Evolutionary conservation across 2,888 invertebrate species (phyloP).

Genomic region (Panzeria rudis): DNA sequence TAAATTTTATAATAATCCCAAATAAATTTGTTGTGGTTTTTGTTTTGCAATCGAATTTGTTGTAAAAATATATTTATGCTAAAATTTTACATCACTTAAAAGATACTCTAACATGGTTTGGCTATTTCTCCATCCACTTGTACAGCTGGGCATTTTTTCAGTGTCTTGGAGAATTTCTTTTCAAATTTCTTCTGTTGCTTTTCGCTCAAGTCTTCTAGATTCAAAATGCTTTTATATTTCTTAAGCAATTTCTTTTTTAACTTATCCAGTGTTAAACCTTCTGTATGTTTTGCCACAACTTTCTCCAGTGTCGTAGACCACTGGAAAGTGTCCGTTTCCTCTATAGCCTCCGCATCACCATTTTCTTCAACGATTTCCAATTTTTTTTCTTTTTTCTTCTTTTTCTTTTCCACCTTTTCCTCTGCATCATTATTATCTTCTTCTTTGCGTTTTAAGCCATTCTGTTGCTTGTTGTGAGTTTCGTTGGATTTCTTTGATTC

Average conservation of each 20-base stretch:
- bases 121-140: conserved; percentile 87
- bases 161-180: conserved; percentile 89
- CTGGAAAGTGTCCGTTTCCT: conserved; percentile 75
- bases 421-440: conserved; percentile 56
- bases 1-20: not conserved
- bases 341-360: not conserved
- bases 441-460: conserved; percentile 83
- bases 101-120: conserved; percentile 70
- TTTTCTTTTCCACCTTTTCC: conserved; percentile 48
- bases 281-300: conserved; percentile 82
- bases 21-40: conserved; percentile 52
- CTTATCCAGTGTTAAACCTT: conserved; percentile 89
- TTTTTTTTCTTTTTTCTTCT: conserved; percentile 28
- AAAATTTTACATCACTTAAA: not conserved
- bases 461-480: conserved; percentile 72
- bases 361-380: conserved; percentile 35
- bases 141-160: conserved; percentile 87
- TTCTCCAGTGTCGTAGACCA: conserved; percentile 77
- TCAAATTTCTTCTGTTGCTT: conserved; percentile 86
- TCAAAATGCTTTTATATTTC: conserved; percentile 84
- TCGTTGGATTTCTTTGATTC: conserved; percentile 49
- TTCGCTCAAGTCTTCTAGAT: conserved; percentile 83
- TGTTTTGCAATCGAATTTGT: conserved; percentile 35
- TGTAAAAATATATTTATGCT: conserved; percentile 40
- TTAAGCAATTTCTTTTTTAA: conserved; percentile 90